These are phyloP conservation scores for Girardinus metallicus DNA, from an alignment of 2,797 vertebrate genomes.

Conservation along the genomic window DNA sequence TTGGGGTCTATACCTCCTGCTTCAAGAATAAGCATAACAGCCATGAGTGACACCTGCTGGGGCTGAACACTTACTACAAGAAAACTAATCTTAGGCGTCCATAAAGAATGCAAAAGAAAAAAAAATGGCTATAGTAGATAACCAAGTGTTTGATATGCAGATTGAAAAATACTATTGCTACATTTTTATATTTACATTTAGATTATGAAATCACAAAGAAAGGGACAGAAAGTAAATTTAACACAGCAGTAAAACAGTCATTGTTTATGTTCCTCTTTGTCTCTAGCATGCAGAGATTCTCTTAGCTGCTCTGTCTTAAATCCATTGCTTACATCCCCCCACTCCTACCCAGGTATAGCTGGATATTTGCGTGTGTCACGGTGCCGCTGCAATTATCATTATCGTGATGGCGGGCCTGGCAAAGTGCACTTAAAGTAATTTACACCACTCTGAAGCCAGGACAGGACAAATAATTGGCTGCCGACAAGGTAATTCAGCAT, in stretches of 20 bases:
- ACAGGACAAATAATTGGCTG: conserved; percentile 83
- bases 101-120: not conserved
- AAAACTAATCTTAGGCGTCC: not conserved
- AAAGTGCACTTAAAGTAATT: conserved; percentile 87
- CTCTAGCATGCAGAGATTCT: conserved; percentile 35
- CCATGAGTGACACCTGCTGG: conserved; percentile 80
- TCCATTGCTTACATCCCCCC: conserved; percentile 5
- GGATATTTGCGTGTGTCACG: conserved; percentile 74
- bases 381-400: conserved; percentile 77
- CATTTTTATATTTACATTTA: not conserved
- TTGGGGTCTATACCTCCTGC: conserved; percentile 13
- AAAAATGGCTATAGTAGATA: not conserved
- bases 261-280: conserved; percentile 20
- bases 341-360: conserved; percentile 27
- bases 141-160: not conserved
- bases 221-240: conserved; percentile 14
- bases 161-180: not conserved
- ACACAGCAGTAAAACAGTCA: conserved; percentile 13
- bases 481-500: conserved; percentile 77
- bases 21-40: conserved; percentile 44
- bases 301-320: conserved; percentile 32
- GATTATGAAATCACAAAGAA: conserved; percentile 18
- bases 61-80: conserved; percentile 50
- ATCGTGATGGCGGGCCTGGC: conserved; percentile 75
- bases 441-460: conserved; percentile 80